A percentile compares a stretch with the other conserved stretches of the same genome.
Conservation (phyloP, 2,888 invertebrate genomes). For the Hirtodrosophila trivittata region DNA sequence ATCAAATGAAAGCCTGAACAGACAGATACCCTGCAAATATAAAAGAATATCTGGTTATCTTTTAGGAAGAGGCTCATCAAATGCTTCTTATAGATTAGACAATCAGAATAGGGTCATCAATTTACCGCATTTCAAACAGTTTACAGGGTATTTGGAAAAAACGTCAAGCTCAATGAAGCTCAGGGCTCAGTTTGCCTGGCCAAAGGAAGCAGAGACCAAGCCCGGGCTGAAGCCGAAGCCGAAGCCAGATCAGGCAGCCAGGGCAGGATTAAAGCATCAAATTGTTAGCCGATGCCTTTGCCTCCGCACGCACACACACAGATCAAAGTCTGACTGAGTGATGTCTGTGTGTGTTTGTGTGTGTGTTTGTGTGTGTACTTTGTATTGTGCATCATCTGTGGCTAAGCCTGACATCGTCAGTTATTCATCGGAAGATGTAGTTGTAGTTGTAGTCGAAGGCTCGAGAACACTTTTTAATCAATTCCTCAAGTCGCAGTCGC, state of each 20-base stretch:
- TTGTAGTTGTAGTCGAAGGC: constrained; percentile 15
- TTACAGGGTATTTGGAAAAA: constrained; percentile 3
- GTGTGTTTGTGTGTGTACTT: constrained; percentile 3
- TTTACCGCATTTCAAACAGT: no score
- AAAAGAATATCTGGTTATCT: no score
- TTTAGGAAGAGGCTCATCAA: no score
- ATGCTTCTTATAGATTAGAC: no score
- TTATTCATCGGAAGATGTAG: constrained; percentile 23
- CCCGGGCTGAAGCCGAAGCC: background rate
- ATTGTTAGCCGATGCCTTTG: constrained; percentile 58
- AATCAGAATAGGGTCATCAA: no score
- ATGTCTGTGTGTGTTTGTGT: background rate
- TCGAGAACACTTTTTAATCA: constrained; percentile 67
- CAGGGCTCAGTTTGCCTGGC: constrained; percentile 32
- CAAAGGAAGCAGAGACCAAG: background rate
- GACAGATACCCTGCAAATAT: constrained; percentile 32
- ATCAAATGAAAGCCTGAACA: background rate
- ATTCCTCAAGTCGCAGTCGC: constrained; percentile 55
- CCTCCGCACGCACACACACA: constrained; percentile 10
- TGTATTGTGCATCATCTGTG: constrained; percentile 50
- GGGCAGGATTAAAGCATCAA: constrained; percentile 71
- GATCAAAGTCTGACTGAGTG: constrained; percentile 47
- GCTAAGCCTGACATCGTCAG: constrained; percentile 42
- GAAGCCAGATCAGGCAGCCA: constrained; percentile 36
- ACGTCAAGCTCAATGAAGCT: constrained; percentile 54